phyloP scores from a whole-genome alignment of 2,797 vertebrate species.

The Lepilemur septentrionalis region DNA sequence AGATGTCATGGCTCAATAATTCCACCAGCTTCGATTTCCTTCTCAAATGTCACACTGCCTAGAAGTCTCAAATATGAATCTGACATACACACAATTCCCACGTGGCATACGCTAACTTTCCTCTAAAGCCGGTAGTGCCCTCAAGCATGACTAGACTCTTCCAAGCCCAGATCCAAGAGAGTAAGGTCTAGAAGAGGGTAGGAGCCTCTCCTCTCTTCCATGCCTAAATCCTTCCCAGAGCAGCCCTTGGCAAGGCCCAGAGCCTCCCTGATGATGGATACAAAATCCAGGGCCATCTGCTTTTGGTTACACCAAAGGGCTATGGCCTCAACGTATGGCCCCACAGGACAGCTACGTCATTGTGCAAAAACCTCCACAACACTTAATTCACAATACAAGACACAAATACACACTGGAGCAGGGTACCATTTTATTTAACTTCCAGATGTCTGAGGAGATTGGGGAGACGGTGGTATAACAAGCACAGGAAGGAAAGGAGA shows the following conservation, averaged over 20 bases:
- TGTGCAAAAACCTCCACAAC: not conserved
- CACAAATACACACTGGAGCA: not conserved
- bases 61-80: not conserved
- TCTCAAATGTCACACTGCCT: conserved; percentile 36
- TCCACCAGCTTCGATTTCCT: not conserved
- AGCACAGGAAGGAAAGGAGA: not conserved
- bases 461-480: not conserved
- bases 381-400: not conserved
- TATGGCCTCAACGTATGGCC: not conserved
- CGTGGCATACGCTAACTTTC: not conserved
- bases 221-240: not conserved
- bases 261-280: not conserved
- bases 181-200: not conserved
- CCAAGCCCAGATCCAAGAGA: not conserved
- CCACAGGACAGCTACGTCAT: not conserved
- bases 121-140: not conserved
- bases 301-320: not conserved
- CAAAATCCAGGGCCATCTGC: not conserved
- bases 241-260: not conserved
- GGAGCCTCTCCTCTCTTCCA: not conserved
- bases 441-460: not conserved
- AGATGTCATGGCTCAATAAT: not conserved
- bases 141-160: not conserved
- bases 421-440: not conserved
- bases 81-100: not conserved